These are phyloP conservation scores for Coelogynopora nodosa DNA, from an alignment of 2,888 invertebrate species.

Conservation along the genomic window DNA sequence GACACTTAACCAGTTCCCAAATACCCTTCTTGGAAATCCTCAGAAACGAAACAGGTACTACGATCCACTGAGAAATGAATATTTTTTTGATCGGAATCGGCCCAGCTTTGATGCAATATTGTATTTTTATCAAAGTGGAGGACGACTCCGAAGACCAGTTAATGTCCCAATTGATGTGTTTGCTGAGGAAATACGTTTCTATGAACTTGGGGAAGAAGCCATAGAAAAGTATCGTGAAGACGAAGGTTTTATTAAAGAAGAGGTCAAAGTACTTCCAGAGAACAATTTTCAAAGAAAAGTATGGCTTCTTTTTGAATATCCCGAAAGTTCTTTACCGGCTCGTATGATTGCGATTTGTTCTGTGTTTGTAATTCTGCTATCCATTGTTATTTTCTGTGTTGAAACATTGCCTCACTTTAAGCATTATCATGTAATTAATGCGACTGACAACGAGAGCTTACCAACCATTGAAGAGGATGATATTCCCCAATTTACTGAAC, in stretches of 20 bases:
- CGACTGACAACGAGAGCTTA: slow-evolving; percentile 15
- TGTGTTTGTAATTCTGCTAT: slow-evolving; percentile 93
- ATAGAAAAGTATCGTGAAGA: slow-evolving; percentile 70
- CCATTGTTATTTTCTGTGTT: slow-evolving; percentile 98
- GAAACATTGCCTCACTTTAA: slow-evolving; percentile 98
- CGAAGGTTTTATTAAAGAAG: slow-evolving; percentile 98
- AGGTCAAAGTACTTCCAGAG: slow-evolving; percentile 92
- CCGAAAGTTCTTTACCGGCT: slow-evolving; percentile 96
- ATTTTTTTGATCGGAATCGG: slow-evolving; percentile 98
- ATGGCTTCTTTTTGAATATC: slow-evolving; percentile 98
- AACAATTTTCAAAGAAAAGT: slow-evolving; percentile 95
- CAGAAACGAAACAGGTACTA: slow-evolving; percentile 82
- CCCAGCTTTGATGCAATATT: slow-evolving; percentile 99
- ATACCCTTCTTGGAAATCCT: slow-evolving; percentile 86
- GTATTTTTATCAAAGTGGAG: slow-evolving; percentile 89
- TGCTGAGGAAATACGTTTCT: slow-evolving; percentile 98
- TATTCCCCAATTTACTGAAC: slow-evolving; percentile 51
- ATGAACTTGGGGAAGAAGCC: slow-evolving; percentile 91
- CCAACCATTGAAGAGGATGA: slow-evolving; percentile 45
- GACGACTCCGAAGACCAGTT: slow-evolving; percentile 89
- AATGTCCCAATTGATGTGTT: slow-evolving; percentile 95
- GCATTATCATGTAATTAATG: slow-evolving; percentile 74
- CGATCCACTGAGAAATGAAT: slow-evolving; percentile 94
- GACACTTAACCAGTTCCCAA: slow-evolving; percentile 96
- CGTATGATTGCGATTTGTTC: slow-evolving; percentile 97